phyloP scores from a whole-genome alignment of 2,113 vertebrate genomes.

The Thunnus thynnus region DNA sequence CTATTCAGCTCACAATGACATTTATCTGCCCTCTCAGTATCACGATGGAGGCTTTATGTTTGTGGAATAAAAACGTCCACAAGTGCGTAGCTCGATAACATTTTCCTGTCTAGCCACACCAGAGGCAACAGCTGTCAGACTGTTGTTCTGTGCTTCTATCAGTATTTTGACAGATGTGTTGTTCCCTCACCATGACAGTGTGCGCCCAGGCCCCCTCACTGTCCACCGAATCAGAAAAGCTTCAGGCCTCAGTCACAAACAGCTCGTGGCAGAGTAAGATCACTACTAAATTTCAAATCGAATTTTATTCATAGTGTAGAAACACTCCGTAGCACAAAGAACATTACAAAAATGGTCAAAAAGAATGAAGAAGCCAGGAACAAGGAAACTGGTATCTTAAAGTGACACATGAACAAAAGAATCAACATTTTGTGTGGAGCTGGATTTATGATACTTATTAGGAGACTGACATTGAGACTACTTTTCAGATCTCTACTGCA shows the following conservation, averaged over 20 bases:
- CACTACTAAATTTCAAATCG: neutral
- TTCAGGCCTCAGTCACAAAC: constrained; percentile 17
- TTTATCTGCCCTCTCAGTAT: neutral
- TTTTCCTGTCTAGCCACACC: constrained; percentile 44
- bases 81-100: constrained; percentile 13
- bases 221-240: constrained; percentile 8
- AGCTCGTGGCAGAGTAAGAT: neutral
- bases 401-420: neutral
- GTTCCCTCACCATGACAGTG: constrained; percentile 45
- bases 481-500: too few relatives aligned
- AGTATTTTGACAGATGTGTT: constrained; percentile 76
- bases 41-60: constrained; percentile 7
- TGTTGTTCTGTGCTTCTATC: constrained; percentile 57
- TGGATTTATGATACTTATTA: too few relatives aligned
- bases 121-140: constrained; percentile 62
- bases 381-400: neutral
- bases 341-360: too few relatives aligned
- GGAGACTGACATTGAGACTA: too few relatives aligned
- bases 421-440: too few relatives aligned
- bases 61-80: constrained; percentile 26
- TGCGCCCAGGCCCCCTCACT: constrained; percentile 32
- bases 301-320: neutral
- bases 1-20: neutral
- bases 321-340: neutral
- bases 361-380: neutral